Evolutionary conservation across 2,113 vertebrate species (phyloP).

Genomic region (Eudyptes chrysolophus): DNA sequence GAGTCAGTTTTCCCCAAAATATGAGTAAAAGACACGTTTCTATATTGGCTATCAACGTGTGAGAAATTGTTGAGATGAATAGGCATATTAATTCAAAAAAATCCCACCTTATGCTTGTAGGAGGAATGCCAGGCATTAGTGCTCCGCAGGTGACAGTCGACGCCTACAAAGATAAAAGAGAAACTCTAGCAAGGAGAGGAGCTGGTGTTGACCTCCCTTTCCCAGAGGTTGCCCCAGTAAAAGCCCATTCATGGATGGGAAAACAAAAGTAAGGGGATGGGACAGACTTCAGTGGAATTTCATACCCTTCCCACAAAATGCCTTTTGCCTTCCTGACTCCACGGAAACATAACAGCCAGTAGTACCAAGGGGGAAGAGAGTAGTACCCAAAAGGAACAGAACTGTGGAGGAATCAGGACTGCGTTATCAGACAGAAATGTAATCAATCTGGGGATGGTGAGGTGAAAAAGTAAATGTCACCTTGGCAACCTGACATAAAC

Average conservation of each 20-base stretch:
- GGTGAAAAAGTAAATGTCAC: background rate
- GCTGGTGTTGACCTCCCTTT: background rate
- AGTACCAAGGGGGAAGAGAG: background rate
- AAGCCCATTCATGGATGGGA: background rate
- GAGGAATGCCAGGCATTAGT: background rate
- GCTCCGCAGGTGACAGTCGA: background rate
- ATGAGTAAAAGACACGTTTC: background rate
- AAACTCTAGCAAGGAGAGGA: background rate
- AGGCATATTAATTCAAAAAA: background rate
- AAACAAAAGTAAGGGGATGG: background rate
- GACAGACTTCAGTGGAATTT: background rate
- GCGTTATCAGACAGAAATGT: background rate
- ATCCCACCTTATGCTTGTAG: background rate
- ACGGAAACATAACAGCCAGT: background rate
- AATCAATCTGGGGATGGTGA: background rate
- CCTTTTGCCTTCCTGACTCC: background rate
- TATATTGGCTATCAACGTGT: background rate
- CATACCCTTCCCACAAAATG: background rate
- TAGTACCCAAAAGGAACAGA: background rate
- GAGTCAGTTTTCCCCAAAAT: background rate
- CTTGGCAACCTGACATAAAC: background rate
- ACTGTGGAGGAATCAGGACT: background rate
- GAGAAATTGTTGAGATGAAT: background rate
- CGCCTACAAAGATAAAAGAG: background rate
- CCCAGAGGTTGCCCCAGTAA: background rate